Base-by-base conservation (phyloP, 2,888 invertebrate genomes). In the Aleiodes alternator region DNA sequence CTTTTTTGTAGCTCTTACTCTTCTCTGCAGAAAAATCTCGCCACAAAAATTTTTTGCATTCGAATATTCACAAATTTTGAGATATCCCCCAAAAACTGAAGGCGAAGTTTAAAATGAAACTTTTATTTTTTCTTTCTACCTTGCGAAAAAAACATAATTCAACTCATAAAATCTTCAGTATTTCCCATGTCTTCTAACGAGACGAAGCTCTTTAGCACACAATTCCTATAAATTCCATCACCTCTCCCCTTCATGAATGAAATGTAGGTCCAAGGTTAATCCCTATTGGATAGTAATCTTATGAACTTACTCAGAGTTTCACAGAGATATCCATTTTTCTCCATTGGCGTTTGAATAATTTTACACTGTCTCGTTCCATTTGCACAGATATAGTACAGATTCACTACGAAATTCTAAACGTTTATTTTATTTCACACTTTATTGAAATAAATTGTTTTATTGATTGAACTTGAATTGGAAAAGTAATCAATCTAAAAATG, bases 241-340 rank as follows among this genome's bases (percentile, higher is more conserved):
- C 6, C 43, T 43, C 9, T 3, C 43, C 43, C 43, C 43, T 38
- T 9, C 55, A 7, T 31, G 23, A 48, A 12, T 14, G n/a, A n/a
- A n/a, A 64, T 64, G 38, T 69, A 50, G 68, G 59, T 53, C 59
- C 74, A 68, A 71, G 73, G 71, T 31, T 64, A 50, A 75, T 73
- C 72, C 76, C 72, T 69, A 73, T 77, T 79, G 77, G 72, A 76
- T 68, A 34, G 70, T 43, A 61, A 76, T 74, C 57, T 71, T 64
- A 38, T 76, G 73, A 76, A 74, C 61, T 79, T 79, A 78, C 59
- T 78, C 64, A 76, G 74, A 79, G 78, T 79, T 79, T 74, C 3
- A 64, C 69, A 77, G 56, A 57, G 73, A 55, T 34, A 34, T 64
- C 50, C 12, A 59, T n/a, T 4, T 72, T 31, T 29, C 12, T 9